Base-by-base conservation (phyloP, 2,797 vertebrate species). In the Psittacula echo region DNA sequence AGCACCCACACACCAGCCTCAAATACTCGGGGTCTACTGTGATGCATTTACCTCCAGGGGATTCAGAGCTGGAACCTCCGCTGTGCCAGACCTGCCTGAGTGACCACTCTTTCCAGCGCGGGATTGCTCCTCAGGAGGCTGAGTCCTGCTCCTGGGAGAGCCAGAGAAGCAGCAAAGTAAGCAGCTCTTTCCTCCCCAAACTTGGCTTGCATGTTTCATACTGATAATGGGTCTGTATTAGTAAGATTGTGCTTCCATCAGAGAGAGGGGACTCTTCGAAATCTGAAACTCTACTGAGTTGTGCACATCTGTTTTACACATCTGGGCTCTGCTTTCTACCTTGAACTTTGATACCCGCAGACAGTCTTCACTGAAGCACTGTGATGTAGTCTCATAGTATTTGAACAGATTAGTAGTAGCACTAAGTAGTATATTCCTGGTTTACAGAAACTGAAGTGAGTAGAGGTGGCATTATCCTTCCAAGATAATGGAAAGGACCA, bases 1-100 rank as follows among this genome's bases (percentile, higher is more conserved):
- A 99, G 95, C 97, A 98, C 67, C 98, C 99, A 76, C 98, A 98
- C 7, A 96, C 98, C 95, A 96, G 96, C 87, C 97, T 98, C 91
- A 98, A 98, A 91, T 98, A 98, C 84, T 95, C 99, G 0, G 98
- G 98, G 76, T 95, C 98, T 62, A 96, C 98, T 24, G 93, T 98
- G 87, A 92, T 97, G 87, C 97, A 97, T 29, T 98, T 98, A 92
- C 98, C 99, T 90, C 98, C 98, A 2, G 97, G 93, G 65, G 98
- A 98, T 13, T 97, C 98, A 0, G 99, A 99, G 72, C 97, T 98
- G 1, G 97, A 98, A 73, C 37, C 96, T 44, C 44, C 97, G 0
- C 87, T 98, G 56, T 98, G 98, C 93, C 98, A 98, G 51, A 97
- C 93, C 51, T 98, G 97, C 95, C 87, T 98, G 93, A 94, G 94